phyloP scores from a whole-genome alignment of 2,797 vertebrate species.

The Eidolon dupreanum region DNA sequence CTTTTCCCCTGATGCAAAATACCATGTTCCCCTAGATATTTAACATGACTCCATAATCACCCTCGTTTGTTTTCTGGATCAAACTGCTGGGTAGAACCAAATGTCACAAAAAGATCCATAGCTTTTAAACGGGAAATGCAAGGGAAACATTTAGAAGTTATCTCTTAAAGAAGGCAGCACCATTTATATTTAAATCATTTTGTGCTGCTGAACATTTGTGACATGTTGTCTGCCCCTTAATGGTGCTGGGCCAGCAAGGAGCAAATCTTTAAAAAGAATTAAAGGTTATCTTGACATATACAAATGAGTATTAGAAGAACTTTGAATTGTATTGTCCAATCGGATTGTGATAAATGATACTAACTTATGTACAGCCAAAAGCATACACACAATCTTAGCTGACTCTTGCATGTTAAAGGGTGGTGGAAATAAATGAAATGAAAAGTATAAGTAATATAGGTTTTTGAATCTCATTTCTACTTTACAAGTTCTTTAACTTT shows the following conservation, averaged over 20 bases:
- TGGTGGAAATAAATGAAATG: background rate
- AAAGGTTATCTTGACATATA: background rate
- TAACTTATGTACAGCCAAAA: background rate
- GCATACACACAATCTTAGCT: background rate
- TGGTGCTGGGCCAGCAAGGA: background rate
- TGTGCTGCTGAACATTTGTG: background rate
- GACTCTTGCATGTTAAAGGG: background rate
- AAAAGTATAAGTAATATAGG: background rate
- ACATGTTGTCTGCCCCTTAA: background rate
- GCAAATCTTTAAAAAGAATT: background rate
- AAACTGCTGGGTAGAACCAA: background rate
- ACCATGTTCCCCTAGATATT: background rate
- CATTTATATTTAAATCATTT: background rate
- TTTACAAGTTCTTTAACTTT: background rate
- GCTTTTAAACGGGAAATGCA: background rate
- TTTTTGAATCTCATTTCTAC: background rate
- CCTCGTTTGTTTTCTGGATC: background rate
- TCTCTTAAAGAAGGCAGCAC: background rate
- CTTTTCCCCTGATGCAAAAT: background rate
- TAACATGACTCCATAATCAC: background rate
- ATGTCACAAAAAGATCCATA: background rate
- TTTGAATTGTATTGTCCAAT: background rate
- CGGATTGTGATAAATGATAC: background rate
- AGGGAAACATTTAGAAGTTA: background rate
- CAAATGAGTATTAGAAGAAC: background rate